Evolutionary conservation across 1,140 invertebrate species (phyloP), one percentile per base, ranked within the genome.

Genomic region (Drosophila oshimai): DNA sequence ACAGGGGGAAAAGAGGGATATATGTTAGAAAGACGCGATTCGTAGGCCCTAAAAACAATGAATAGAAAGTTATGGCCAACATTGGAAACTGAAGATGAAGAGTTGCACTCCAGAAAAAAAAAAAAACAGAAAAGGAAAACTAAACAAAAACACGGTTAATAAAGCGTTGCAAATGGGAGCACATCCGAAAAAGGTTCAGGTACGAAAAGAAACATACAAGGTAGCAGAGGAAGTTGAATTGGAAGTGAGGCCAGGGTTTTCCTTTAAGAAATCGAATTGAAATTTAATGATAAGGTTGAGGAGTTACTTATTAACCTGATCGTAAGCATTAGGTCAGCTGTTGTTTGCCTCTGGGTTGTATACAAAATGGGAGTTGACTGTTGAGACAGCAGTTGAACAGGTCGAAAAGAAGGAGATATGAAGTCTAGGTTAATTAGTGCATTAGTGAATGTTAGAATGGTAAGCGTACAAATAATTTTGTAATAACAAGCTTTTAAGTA

Each of bases 31-130:
- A 37, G 20, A 37, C 10, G 54, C 33, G 13, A 33, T n/a, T 33
- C 53, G 15, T 6, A 46, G 42, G 13, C 31, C 18, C 22, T 34
- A 34, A 64, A 67, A 55, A 84, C 80, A 86, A 80, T 86, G 34
- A 57, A 57, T 87, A 80, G 80, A 86, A 86, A 86, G 80, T 80
- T 86, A 86, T 74, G 61, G 57, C 58, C 75, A 46, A 70, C 65
- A 57, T 62, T 60, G 26, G 51, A 57, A 67, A 34, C 39, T 5
- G 22, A 33, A 41, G 28, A 70, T 41, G 42, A 44, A 74, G 26
- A 55, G 51, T 50, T 50, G 55, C 50, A 57, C 41, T 65, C 15
- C 57, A 65, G 58, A 57, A 29, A 12, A 12, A 47, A 46, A 49
- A n/a, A 22, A 22, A 54, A 36, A 49, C 26, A 34, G 44, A 31